Evolutionary conservation across 1,140 invertebrate genomes (phyloP).

Genomic region (Listronotus bonariensis): DNA sequence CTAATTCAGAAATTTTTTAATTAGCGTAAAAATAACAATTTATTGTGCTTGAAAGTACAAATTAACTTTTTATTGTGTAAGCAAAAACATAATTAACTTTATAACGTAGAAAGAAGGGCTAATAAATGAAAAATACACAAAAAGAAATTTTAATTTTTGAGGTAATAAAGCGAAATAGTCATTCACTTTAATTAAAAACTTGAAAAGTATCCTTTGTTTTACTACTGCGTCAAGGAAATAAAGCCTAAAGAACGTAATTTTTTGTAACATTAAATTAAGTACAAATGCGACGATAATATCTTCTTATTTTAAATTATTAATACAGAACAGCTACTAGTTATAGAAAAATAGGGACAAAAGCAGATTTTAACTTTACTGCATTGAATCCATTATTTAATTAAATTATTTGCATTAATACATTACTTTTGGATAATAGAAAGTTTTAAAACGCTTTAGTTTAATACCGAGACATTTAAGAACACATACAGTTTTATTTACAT

Average conservation of each 20-base stretch:
- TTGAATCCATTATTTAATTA: no score
- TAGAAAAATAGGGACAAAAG: no score
- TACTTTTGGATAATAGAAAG: no score
- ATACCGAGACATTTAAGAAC: no score
- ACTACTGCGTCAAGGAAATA: constrained; percentile 49
- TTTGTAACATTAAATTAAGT: constrained; percentile 19
- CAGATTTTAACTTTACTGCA: no score
- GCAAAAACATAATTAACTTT: constrained; percentile 47
- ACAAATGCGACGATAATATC: constrained; percentile 11
- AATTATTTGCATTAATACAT: no score
- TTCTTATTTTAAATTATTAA: background rate
- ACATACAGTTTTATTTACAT: no score
- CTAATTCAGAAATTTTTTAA: constrained; percentile 45
- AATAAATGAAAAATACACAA: constrained; percentile 38
- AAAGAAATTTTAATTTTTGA: constrained; percentile 53
- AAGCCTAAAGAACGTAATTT: constrained; percentile 39
- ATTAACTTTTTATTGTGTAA: constrained; percentile 39
- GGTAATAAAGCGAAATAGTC: constrained; percentile 54
- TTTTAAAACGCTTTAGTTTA: no score
- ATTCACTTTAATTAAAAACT: constrained; percentile 55
- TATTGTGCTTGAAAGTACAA: constrained; percentile 30
- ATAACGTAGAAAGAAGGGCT: constrained; percentile 43
- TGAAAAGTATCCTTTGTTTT: constrained; percentile 52
- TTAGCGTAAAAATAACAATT: constrained; percentile 45
- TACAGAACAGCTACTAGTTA: no score